These are phyloP conservation scores for Periophthalmus modestus DNA, from an alignment of 2,113 vertebrate species.

Conservation along the genomic window DNA sequence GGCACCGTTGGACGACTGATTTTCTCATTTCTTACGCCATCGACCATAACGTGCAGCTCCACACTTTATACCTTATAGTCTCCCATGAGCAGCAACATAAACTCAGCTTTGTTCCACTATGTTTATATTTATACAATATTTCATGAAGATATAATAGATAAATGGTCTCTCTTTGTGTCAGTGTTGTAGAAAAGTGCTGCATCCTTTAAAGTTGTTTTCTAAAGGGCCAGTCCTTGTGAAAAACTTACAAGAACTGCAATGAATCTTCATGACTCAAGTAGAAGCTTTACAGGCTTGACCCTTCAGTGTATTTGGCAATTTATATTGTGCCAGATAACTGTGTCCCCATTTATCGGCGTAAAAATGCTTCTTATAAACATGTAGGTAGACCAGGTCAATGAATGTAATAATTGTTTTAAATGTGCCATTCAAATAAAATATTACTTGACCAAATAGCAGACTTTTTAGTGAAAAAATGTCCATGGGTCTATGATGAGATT, in stretches of 20 bases:
- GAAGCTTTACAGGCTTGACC: background rate
- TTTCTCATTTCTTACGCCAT: background rate
- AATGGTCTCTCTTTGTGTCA: constrained; percentile 9
- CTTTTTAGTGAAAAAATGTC: too few relatives aligned
- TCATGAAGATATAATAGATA: background rate
- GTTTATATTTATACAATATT: background rate
- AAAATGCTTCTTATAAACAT: background rate
- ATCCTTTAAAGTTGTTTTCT: constrained; percentile 11
- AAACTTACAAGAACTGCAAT: constrained; percentile 10
- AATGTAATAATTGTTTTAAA: too few relatives aligned
- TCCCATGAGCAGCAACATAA: background rate
- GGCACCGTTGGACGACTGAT: background rate
- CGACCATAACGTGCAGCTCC: background rate
- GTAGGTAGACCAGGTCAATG: background rate
- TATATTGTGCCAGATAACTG: background rate
- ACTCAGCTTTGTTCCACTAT: background rate
- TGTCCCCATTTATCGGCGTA: background rate
- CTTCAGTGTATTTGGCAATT: background rate
- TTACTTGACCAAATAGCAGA: background rate
- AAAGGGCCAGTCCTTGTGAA: constrained; percentile 17
- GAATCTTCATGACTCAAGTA: constrained; percentile 33
- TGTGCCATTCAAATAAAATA: too few relatives aligned
- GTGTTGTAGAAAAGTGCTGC: background rate
- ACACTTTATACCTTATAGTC: background rate
- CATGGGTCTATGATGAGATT: too few relatives aligned